A percentile compares a stretch with the other conserved stretches of the same genome.
phyloP scores from a whole-genome alignment of 2,113 vertebrate genomes.

The Semicossyphus pulcher region DNA sequence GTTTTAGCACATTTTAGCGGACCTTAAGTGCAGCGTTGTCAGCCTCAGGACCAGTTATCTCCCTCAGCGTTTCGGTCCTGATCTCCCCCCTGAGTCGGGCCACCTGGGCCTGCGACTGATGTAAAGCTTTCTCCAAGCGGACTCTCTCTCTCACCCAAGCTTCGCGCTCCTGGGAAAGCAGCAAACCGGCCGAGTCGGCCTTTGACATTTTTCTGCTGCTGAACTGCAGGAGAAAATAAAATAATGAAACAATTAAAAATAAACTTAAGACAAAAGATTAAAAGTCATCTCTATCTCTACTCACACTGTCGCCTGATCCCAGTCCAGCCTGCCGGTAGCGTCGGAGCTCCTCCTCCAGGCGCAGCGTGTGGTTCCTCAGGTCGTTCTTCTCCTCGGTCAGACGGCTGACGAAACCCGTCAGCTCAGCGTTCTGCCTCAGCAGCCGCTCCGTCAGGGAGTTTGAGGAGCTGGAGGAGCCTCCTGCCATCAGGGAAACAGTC shows the following conservation, averaged over 20 bases:
- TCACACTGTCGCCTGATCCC: conserved; percentile 66
- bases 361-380: conserved; percentile 89
- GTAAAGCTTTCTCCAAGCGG: conserved; percentile 88
- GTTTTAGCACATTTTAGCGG: background rate
- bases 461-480: conserved; percentile 81
- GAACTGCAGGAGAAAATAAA: conserved; percentile 72
- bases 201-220: conserved; percentile 66
- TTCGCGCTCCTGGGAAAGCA: conserved; percentile 88
- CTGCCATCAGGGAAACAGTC: conserved; percentile 72
- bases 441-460: conserved; percentile 89
- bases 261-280: background rate
- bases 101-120: conserved; percentile 87
- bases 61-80: conserved; percentile 86
- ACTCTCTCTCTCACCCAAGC: conserved; percentile 88
- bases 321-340: conserved; percentile 80
- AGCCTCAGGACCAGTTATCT: conserved; percentile 84
- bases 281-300: conserved; percentile 27
- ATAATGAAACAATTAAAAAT: background rate
- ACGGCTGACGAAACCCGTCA: conserved; percentile 92
- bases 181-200: conserved; percentile 72
- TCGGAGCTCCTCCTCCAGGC: conserved; percentile 90
- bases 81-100: conserved; percentile 88
- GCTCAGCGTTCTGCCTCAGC: conserved; percentile 93
- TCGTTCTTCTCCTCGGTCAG: conserved; percentile 97
- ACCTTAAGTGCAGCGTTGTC: conserved; percentile 91